Evolutionary conservation across 2,888 invertebrate species (phyloP).

Genomic region (Malachius bipustulatus): DNA sequence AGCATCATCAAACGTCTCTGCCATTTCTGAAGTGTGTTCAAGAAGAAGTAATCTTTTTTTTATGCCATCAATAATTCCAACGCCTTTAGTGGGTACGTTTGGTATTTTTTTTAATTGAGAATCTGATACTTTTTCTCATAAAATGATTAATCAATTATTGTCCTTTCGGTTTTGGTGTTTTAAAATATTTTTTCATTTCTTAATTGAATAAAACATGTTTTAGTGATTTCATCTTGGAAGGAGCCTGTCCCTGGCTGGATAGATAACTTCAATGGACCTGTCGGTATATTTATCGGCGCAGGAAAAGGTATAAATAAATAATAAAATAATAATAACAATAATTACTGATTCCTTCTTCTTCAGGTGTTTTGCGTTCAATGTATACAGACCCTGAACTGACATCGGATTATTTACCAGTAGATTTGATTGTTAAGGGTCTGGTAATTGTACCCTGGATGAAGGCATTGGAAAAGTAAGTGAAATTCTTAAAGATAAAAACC

Average conservation of each 20-base stretch:
- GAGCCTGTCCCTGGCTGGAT: conserved; percentile 67
- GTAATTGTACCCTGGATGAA: conserved; percentile 15
- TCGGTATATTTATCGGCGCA: conserved; percentile 56
- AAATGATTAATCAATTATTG: no score
- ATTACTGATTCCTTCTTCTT: neutral
- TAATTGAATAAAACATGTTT: no score
- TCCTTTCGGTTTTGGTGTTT: no score
- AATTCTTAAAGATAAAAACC: no score
- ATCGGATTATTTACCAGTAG: conserved; percentile 27
- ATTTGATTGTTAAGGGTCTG: conserved; percentile 16
- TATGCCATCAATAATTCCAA: no score
- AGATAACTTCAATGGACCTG: conserved; percentile 87
- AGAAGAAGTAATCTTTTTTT: no score
- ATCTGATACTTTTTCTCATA: no score
- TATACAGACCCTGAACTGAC: conserved; percentile 19
- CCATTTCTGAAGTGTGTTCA: no score
- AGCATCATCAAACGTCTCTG: no score
- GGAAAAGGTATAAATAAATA: conserved; percentile 47
- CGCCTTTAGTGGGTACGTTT: no score
- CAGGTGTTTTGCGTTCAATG: conserved; percentile 20
- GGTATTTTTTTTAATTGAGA: no score
- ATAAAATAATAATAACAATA: neutral
- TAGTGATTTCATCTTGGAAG: conserved; percentile 49
- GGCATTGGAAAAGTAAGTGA: conserved; percentile 4
- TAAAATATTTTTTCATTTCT: no score